A percentile compares a stretch with the other conserved stretches of the same genome.
Evolutionary conservation across 1,140 invertebrate species (phyloP).

Genomic region (Brachionus asplanchnoidis): DNA sequence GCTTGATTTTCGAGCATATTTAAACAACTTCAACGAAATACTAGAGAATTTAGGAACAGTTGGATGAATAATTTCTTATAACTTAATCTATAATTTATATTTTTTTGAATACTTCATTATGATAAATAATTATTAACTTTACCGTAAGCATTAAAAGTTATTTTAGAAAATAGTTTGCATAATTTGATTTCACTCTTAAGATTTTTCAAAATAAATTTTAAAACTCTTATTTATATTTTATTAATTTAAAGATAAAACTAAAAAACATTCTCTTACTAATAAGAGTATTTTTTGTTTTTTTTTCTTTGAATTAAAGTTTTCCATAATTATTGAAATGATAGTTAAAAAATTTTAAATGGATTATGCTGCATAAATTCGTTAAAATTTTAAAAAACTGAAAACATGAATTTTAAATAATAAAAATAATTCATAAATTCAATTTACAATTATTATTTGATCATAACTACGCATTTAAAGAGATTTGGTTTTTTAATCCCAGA

Average conservation of each 20-base stretch:
- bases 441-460: no score
- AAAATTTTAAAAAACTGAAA: no score
- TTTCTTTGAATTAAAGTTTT: no score
- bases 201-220: not conserved
- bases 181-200: not conserved
- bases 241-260: not conserved
- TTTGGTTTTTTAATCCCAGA: no score
- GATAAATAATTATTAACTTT: not conserved
- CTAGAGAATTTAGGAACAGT: not conserved
- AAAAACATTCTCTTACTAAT: no score
- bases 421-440: no score
- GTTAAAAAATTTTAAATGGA: no score
- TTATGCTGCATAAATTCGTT: no score
- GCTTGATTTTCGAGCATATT: constrained; percentile 14
- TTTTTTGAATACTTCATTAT: not conserved
- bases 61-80: constrained; percentile 14
- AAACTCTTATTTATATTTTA: not conserved
- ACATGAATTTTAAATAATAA: no score
- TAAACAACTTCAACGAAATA: not conserved
- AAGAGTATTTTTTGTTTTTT: no score
- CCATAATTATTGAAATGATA: no score
- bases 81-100: not conserved
- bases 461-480: no score
- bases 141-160: not conserved
- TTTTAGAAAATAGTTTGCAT: not conserved